Evolutionary conservation across 2,888 invertebrate species (phyloP).

Genomic region (Pseudoips prasinana): DNA sequence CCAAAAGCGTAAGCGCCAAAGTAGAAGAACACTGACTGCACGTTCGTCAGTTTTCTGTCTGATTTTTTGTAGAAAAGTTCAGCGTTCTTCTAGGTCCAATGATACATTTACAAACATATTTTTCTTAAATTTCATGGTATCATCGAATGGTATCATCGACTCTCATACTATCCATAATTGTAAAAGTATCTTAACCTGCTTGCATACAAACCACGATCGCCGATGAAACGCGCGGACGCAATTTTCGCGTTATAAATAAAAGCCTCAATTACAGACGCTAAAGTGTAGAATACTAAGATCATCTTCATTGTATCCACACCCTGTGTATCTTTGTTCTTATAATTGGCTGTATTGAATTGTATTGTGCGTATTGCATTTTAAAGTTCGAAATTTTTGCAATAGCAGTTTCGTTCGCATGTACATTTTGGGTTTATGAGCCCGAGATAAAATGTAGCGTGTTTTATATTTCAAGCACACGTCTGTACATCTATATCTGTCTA

Average conservation of each 20-base stretch:
- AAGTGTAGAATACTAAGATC: slow-evolving; percentile 44
- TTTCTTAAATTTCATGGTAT: too few species aligned
- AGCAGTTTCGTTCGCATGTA: slow-evolving; percentile 4
- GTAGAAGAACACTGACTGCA: too few species aligned
- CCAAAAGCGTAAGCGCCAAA: too few species aligned
- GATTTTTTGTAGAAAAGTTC: too few species aligned
- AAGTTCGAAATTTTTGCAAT: slow-evolving; percentile 30
- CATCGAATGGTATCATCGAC: slow-evolving; percentile 45
- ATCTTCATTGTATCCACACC: slow-evolving; percentile 35
- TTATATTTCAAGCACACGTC: too few species aligned
- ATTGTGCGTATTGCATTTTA: slow-evolving; percentile 18
- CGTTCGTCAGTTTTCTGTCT: too few species aligned
- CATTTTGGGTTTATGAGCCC: too few species aligned
- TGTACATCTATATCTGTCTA: too few species aligned
- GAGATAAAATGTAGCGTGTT: too few species aligned
- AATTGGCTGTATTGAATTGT: slow-evolving; percentile 33
- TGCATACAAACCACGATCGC: slow-evolving; percentile 57
- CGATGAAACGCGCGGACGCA: slow-evolving; percentile 56
- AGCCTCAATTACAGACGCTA: slow-evolving; percentile 54
- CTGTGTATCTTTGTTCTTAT: slow-evolving; percentile 34
- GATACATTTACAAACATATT: too few species aligned
- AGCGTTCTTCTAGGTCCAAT: too few species aligned
- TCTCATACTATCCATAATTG: slow-evolving; percentile 34
- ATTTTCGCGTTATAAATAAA: slow-evolving; percentile 68
- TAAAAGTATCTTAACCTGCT: slow-evolving; percentile 33